Evolutionary conservation across 2,888 invertebrate species (phyloP).

Genomic region (Eupithecia subumbrata): DNA sequence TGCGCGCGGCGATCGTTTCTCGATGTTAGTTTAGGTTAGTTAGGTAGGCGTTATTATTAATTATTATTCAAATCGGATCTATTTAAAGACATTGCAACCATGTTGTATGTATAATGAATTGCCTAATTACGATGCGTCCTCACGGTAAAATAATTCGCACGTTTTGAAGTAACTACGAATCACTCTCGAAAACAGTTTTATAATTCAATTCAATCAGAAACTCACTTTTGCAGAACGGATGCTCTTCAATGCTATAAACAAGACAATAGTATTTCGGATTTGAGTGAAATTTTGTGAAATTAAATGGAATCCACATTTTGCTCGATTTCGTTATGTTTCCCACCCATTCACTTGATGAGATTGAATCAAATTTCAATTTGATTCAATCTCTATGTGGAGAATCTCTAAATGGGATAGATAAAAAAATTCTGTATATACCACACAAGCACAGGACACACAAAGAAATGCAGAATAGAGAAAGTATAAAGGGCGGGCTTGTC

Average conservation of each 20-base stretch:
- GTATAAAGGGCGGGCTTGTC: no score
- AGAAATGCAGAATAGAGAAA: no score
- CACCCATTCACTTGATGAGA: background rate
- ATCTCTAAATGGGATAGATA: no score
- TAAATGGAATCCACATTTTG: background rate
- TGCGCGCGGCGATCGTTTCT: slow-evolving; percentile 21
- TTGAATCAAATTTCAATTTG: background rate
- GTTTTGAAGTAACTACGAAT: background rate
- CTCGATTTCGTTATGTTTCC: background rate
- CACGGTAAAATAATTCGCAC: background rate
- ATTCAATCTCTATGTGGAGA: no score
- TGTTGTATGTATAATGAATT: background rate
- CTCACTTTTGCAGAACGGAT: background rate
- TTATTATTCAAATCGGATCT: slow-evolving; percentile 24
- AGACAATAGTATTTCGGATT: background rate
- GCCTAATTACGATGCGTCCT: background rate
- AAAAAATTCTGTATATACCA: no score
- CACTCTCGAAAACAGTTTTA: background rate
- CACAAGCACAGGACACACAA: no score
- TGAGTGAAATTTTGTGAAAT: background rate
- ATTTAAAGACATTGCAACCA: slow-evolving; percentile 8
- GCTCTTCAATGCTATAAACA: background rate
- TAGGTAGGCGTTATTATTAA: slow-evolving; percentile 31
- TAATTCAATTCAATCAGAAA: background rate
- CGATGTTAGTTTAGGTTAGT: slow-evolving; percentile 31